Conservation (phyloP, 2,888 invertebrate genomes). For the Noctua comes region DNA sequence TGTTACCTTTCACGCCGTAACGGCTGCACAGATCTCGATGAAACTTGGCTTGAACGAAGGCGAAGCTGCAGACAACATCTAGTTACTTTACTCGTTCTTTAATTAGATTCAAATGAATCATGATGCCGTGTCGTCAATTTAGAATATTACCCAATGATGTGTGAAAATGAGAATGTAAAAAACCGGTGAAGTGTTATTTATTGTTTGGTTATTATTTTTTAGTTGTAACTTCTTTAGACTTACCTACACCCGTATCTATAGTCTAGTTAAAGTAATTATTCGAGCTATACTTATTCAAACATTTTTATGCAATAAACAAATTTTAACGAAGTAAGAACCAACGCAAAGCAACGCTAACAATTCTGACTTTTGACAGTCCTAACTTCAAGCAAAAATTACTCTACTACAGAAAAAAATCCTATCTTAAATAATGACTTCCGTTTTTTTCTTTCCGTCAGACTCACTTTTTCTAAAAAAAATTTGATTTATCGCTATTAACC, state of each 20-base stretch:
- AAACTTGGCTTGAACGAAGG: neutral
- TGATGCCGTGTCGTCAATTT: neutral
- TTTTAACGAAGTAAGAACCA: no score
- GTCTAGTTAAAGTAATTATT: no score
- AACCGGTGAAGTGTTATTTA: no score
- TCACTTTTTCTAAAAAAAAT: neutral
- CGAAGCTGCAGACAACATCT: neutral
- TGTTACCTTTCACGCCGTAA: neutral
- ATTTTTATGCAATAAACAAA: no score
- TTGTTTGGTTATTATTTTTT: no score
- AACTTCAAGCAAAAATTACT: no score
- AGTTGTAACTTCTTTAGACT: neutral
- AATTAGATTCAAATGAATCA: neutral
- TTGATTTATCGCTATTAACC: neutral
- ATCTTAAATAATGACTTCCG: no score
- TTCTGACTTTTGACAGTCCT: no score
- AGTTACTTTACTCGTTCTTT: neutral
- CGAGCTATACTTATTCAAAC: no score
- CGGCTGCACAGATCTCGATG: neutral
- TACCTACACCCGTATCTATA: no score
- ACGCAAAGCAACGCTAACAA: no score
- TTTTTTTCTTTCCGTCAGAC: neutral
- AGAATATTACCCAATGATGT: neutral
- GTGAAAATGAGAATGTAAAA: neutral
- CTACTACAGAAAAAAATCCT: no score